Conservation (phyloP, 2,888 invertebrate species). For the Bedellia somnulentella region DNA sequence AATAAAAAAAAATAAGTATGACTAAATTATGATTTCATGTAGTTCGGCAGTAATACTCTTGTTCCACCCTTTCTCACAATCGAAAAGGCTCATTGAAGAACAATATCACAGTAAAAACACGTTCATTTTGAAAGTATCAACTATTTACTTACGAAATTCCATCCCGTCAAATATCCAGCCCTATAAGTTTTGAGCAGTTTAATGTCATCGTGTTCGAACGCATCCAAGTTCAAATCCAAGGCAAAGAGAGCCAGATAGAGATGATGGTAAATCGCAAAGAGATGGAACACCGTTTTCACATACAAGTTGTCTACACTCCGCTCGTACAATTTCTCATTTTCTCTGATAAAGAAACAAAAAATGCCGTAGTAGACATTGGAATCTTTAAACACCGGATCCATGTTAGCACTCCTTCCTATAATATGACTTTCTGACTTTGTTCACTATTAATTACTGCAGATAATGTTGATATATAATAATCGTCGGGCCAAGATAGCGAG, state of each 20-base stretch:
- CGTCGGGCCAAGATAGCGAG: no score
- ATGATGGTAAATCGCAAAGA: slow-evolving; percentile 24
- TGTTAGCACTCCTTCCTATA: slow-evolving; percentile 16
- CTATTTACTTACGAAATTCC: slow-evolving; percentile 44
- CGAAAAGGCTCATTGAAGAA: no score
- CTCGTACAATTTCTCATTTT: slow-evolving; percentile 42
- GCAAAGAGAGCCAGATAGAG: slow-evolving; percentile 20
- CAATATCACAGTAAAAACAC: no score
- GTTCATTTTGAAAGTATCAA: no score
- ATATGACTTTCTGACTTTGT: no score
- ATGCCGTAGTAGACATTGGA: slow-evolving; percentile 38
- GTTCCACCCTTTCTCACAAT: no score
- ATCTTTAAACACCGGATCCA: slow-evolving; percentile 35
- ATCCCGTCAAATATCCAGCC: slow-evolving; percentile 30
- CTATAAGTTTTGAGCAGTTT: slow-evolving; percentile 22
- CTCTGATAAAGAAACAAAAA: slow-evolving; percentile 38
- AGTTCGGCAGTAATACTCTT: no score
- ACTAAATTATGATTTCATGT: no score
- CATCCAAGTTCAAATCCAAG: slow-evolving; percentile 15
- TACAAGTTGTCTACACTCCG: slow-evolving; percentile 33
- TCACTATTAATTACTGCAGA: no score
- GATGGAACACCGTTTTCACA: slow-evolving; percentile 35
- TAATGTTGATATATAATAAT: no score
- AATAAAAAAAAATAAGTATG: no score
- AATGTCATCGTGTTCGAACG: slow-evolving; percentile 15